Percentiles rank a stretch among this genome's conserved stretches.
These are phyloP conservation scores for Sminthopsis crassicaudata DNA, from an alignment of 2,113 vertebrate genomes.

Conservation along the genomic window DNA sequence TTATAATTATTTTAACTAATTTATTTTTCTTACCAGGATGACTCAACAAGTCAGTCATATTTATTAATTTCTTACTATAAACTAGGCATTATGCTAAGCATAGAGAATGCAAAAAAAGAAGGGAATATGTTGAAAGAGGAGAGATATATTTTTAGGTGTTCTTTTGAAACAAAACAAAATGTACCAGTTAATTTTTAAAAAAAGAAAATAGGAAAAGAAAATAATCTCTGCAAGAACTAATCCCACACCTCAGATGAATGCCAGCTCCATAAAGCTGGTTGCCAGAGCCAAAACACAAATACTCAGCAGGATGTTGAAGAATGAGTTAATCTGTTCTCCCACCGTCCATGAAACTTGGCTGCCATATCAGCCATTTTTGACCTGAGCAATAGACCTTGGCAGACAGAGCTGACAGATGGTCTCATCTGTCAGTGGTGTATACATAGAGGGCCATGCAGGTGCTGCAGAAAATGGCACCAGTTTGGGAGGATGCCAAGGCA, in stretches of 20 bases:
- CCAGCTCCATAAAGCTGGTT: neutral
- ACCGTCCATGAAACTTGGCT: neutral
- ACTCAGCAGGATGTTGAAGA: rapidly evolving
- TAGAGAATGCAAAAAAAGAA: neutral
- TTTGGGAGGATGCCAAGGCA: neutral
- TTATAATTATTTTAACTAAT: neutral
- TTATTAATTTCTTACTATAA: neutral
- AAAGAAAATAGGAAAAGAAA: neutral
- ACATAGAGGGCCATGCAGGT: neutral
- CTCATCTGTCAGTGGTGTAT: neutral
- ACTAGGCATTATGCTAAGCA: neutral
- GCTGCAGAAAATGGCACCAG: neutral
- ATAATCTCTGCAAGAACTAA: neutral
- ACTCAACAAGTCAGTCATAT: neutral
- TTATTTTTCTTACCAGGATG: neutral
- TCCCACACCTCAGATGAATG: neutral
- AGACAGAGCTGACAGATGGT: neutral
- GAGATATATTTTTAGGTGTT: neutral
- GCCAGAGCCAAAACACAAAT: neutral
- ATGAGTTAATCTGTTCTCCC: neutral
- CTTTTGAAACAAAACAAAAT: neutral
- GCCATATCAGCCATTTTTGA: rapidly evolving
- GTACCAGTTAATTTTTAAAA: neutral
- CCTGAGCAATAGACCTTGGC: neutral
- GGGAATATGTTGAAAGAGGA: neutral